Percentiles rank a stretch among this genome's conserved stretches.
Conservation (phyloP, 2,113 vertebrate species). For the Plectropomus leopardus region DNA sequence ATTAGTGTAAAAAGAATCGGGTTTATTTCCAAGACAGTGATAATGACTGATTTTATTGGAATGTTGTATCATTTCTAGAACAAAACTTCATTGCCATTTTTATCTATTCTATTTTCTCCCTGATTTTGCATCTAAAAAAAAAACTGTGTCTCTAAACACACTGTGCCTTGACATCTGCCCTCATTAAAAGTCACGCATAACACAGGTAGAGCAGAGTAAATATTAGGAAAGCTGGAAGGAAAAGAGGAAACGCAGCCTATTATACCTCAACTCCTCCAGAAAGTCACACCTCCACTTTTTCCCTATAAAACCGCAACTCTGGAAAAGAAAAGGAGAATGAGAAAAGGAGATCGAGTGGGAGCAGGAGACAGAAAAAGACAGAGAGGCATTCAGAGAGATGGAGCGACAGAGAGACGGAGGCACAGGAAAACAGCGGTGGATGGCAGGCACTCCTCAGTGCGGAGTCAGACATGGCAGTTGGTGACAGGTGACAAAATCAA, state of each 20-base stretch:
- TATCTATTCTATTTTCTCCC: constrained; percentile 64
- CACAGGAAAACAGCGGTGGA: constrained; percentile 72
- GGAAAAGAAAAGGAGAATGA: constrained; percentile 65
- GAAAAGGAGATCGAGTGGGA: constrained; percentile 75
- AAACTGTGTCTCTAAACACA: constrained; percentile 58
- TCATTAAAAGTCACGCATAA: constrained; percentile 74
- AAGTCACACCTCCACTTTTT: constrained; percentile 73
- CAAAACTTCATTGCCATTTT: constrained; percentile 58
- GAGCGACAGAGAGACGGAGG: constrained; percentile 72
- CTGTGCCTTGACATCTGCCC: constrained; percentile 78
- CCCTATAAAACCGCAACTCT: constrained; percentile 58
- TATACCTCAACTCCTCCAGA: constrained; percentile 67
- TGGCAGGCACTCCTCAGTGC: constrained; percentile 82
- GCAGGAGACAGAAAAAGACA: constrained; percentile 77
- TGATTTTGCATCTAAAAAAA: constrained; percentile 60
- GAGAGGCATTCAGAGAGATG: constrained; percentile 67
- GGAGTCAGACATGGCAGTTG: constrained; percentile 87
- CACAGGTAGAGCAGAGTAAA: constrained; percentile 68
- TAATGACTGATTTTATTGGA: constrained; percentile 58
- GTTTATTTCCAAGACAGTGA: constrained; percentile 49
- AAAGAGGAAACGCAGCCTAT: constrained; percentile 72
- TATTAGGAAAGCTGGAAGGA: constrained; percentile 68
- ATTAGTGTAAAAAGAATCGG: constrained; percentile 48
- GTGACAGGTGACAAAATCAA: constrained; percentile 98
- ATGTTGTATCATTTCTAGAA: constrained; percentile 49